Conservation (phyloP, 2,888 invertebrate genomes). For the Limnephilus auricula region DNA sequence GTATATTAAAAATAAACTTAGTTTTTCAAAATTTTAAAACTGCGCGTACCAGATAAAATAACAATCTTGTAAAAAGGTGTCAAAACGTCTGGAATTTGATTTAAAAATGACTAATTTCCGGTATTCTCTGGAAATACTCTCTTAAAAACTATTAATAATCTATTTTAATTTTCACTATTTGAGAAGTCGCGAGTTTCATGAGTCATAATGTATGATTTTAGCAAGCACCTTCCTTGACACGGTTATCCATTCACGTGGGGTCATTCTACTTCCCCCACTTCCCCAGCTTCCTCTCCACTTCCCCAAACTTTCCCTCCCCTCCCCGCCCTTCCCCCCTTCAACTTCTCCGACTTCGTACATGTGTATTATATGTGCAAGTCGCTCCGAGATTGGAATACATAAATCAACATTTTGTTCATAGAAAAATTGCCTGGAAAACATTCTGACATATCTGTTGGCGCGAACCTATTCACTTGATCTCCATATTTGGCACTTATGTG, state of each 20-base stretch:
- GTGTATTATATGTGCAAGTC: neutral
- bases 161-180: neutral
- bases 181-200: neutral
- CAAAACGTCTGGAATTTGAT: too few relatives aligned
- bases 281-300: neutral
- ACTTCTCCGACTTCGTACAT: neutral
- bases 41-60: too few relatives aligned
- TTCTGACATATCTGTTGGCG: neutral
- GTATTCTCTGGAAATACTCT: too few relatives aligned
- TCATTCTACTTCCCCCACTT: neutral
- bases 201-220: conserved; percentile 24
- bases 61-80: too few relatives aligned
- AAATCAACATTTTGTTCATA: conserved; percentile 36
- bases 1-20: too few relatives aligned
- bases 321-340: neutral
- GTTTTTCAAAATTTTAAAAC: too few relatives aligned
- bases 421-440: conserved; percentile 37
- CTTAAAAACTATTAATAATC: neutral
- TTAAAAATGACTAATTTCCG: too few relatives aligned
- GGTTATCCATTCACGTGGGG: conserved; percentile 14
- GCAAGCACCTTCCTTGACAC: conserved; percentile 37
- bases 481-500: conserved; percentile 24
- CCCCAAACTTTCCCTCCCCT: too few relatives aligned
- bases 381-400: neutral
- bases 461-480: neutral